Base-by-base conservation (phyloP, 2,797 vertebrate genomes). In the Pagetopsis macropterus region DNA sequence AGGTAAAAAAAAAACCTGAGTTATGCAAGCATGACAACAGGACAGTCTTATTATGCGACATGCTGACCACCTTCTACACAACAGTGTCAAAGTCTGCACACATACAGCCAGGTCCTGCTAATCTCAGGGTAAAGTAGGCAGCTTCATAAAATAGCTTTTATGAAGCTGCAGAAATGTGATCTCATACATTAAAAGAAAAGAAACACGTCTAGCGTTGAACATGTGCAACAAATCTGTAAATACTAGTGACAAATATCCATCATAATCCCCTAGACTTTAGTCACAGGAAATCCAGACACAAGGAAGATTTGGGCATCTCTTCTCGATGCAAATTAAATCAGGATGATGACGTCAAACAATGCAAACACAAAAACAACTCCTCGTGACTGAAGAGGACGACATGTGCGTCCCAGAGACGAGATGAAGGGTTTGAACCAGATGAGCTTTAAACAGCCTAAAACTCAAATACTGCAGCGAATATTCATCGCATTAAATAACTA, bases 391-490 rank as follows among this genome's bases (percentile, higher is more conserved):
- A 37, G 62, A 48, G 56, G 58, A 63, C 5, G 21, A 54, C 72
- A 59, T 48, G 65, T 84, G 79, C 43, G 17, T 16, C 48, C 46
- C 44, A 58, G 57, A 72, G 56, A 75, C 2, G 19, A 56, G 61
- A 62, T 48, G 65, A 71, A 59, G 55, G 70, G 46, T 71, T 57
- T 65, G 46, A 56, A 72, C 65, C 79, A 76, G 70, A 76, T 60
- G 58, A 66, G 69, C 40, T 66, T 69, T 54, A 15, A 60, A 65
- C 41, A 57, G 27, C 10, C 66, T 21, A 33, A 75, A 37, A 37
- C 5, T 9, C 50, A 52, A 48, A 59, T 37, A 55, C 9, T 2
- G 45, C 58, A 60, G 44, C 61, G 59, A 33, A 43, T 46, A 51
- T 57, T 60, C 13, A 44, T 11, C 27, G 37, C 15, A 40, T 64